Evolutionary conservation across 2,797 vertebrate genomes (phyloP).

Genomic region (Sphenodon punctatus): DNA sequence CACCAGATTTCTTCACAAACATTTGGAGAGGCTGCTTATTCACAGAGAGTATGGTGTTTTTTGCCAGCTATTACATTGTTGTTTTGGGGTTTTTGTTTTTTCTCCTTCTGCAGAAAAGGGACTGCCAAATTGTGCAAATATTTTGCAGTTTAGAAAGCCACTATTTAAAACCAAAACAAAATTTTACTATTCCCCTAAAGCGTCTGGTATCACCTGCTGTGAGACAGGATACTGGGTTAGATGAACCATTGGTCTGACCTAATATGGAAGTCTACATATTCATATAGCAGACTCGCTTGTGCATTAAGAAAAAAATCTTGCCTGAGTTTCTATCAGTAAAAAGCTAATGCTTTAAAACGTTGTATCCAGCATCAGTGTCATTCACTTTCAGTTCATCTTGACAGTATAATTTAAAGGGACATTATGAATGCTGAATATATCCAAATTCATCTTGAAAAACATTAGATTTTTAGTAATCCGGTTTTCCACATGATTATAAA

Average conservation of each 20-base stretch:
- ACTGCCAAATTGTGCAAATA: neutral
- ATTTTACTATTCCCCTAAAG: too few relatives aligned
- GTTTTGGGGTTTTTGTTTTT: too few relatives aligned
- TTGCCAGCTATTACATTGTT: too few relatives aligned
- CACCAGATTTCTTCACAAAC: neutral
- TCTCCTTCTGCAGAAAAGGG: too few relatives aligned
- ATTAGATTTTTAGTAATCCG: neutral
- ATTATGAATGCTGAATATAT: neutral
- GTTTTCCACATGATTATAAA: neutral
- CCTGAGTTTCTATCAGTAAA: too few relatives aligned
- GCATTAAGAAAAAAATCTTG: too few relatives aligned
- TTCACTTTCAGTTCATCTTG: neutral
- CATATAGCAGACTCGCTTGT: neutral
- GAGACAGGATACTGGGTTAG: too few relatives aligned
- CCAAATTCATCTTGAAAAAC: neutral
- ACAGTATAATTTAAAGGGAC: neutral
- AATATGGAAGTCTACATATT: too few relatives aligned
- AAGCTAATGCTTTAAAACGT: neutral
- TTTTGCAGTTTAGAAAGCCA: neutral
- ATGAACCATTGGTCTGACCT: too few relatives aligned
- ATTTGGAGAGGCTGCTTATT: neutral
- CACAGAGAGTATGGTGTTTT: too few relatives aligned
- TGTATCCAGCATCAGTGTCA: neutral
- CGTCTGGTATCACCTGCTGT: too few relatives aligned
- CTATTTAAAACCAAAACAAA: neutral